Base-by-base conservation (phyloP, 2,888 invertebrate species). In the Tineola bisselliella region DNA sequence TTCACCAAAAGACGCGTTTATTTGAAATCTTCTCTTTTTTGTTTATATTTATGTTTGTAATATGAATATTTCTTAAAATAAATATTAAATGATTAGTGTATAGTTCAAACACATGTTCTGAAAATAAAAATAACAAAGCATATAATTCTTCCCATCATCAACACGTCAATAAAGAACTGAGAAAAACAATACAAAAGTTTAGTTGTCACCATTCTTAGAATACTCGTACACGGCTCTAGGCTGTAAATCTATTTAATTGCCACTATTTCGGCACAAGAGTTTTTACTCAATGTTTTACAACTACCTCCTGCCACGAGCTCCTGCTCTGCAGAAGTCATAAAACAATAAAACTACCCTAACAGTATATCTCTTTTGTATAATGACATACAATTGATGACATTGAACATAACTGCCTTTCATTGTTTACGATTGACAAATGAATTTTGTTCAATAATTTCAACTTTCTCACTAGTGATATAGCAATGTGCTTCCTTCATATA, bases 221-320 rank as follows among this genome's bases (percentile, higher is more conserved):
- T 13, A 43, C 68, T 62, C 69, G 65, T 13, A 43, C 68, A 62
- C 69, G 65, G 69, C 65, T 69, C 56, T 68, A 71, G 67, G 82
- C 79, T 84, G 77, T 87, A 87, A 87, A 87, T 87, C 82, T 81
- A 76, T 72, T 80, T 81, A 81, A 84, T 81, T 78, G 79, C 81
- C 71, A 68, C 69, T 71, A 74, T 79, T 78, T 78, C 72, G 66
- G 66, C 63, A 63, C 66, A 68, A 74, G 72, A 67, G 70, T 74
- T 75, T 75, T 76, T 73, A 72, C 69, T 70, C 67, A 72, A 76
- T 71, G 74, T 33, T 58, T 19, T 25, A 33, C 11, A 48, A 76
- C 77, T 78, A 70, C 84, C 84, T 83, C 84, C 86, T 82, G 81
- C 76, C 77, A 73, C 83, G 71, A 83, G 75, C 83, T 84, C 83